These are phyloP conservation scores for Cosmia pyralina DNA, from an alignment of 2,888 invertebrate genomes.

Conservation along the genomic window DNA sequence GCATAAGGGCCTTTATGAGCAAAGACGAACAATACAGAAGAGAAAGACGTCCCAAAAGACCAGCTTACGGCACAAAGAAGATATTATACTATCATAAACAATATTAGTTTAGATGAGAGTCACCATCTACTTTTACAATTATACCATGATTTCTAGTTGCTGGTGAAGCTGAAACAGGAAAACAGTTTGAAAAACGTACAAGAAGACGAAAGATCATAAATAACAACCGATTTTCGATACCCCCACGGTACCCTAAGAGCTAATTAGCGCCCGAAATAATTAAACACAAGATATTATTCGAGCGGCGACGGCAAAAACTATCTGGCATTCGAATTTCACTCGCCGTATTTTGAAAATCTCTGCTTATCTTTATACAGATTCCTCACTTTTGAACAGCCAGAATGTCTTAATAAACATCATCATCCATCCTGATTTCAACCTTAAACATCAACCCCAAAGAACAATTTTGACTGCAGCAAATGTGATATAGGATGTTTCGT, in stretches of 20 bases:
- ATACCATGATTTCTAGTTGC: neutral
- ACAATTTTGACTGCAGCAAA: neutral
- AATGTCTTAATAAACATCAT: constrained; percentile 55
- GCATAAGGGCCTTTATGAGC: neutral
- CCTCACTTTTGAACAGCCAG: constrained; percentile 62
- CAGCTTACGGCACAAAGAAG: neutral
- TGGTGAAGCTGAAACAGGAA: neutral
- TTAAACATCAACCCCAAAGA: constrained; percentile 14
- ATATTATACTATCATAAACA: neutral
- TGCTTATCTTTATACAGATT: constrained; percentile 81
- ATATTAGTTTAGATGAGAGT: too few relatives aligned
- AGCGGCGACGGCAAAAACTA: constrained; percentile 81
- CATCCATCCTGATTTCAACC: constrained; percentile 24
- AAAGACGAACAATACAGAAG: neutral
- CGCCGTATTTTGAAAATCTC: constrained; percentile 89
- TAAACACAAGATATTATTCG: constrained; percentile 82
- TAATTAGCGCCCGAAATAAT: constrained; percentile 86
- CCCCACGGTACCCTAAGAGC: constrained; percentile 70
- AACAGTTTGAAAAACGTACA: neutral
- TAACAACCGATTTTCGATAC: constrained; percentile 16
- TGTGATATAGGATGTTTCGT: constrained; percentile 54
- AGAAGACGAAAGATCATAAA: constrained; percentile 5
- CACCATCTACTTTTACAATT: neutral
- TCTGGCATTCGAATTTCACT: constrained; percentile 84
- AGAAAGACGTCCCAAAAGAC: neutral